A percentile compares a stretch with the other conserved stretches of the same genome.
phyloP scores from a whole-genome alignment of 2,113 vertebrate species.

The Acanthochromis polyacanthus region DNA sequence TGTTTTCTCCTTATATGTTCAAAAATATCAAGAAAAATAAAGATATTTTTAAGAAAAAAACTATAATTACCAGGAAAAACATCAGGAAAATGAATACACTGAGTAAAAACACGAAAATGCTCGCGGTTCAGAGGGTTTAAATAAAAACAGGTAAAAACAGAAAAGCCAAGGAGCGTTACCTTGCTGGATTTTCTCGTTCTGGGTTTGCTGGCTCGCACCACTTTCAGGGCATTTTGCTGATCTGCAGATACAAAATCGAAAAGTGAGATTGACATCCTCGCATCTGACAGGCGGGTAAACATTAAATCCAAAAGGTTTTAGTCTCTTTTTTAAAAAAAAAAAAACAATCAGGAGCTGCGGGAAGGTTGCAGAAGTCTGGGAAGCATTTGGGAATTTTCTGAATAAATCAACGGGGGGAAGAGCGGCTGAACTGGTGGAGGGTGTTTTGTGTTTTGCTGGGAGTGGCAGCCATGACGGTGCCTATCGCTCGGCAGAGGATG shows the following conservation, averaged over 20 bases:
- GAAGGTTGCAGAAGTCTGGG: conserved; percentile 1
- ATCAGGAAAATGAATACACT: too few relatives aligned
- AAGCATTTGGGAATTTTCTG: conserved; percentile 21
- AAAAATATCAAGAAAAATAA: too few relatives aligned
- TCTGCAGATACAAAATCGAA: conserved; percentile 83
- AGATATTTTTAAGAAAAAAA: too few relatives aligned
- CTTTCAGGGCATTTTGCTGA: conserved; percentile 86
- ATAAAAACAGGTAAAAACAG: background rate
- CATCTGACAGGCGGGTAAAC: background rate
- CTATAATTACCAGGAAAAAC: too few relatives aligned
- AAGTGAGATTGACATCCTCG: conserved; percentile 49
- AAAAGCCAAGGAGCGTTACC: conserved; percentile 77
- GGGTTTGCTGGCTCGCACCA: conserved; percentile 89
- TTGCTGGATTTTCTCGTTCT: conserved; percentile 90
- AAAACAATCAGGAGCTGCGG: conserved; percentile 3
- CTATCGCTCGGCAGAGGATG: conserved; percentile 72
- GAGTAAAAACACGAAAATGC: too few relatives aligned
- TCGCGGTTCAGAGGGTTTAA: too few relatives aligned
- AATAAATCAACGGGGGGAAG: conserved; percentile 1
- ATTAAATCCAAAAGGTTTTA: background rate
- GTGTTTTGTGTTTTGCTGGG: conserved; percentile 64
- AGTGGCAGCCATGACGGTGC: conserved; percentile 59
- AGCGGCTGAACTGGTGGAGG: conserved; percentile 16
- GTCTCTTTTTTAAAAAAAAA: background rate
- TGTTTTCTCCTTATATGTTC: too few relatives aligned